Percentiles rank a stretch among this genome's conserved stretches.
Conservation (phyloP, 2,113 vertebrate genomes). For the Typhlomys cinereus region DNA sequence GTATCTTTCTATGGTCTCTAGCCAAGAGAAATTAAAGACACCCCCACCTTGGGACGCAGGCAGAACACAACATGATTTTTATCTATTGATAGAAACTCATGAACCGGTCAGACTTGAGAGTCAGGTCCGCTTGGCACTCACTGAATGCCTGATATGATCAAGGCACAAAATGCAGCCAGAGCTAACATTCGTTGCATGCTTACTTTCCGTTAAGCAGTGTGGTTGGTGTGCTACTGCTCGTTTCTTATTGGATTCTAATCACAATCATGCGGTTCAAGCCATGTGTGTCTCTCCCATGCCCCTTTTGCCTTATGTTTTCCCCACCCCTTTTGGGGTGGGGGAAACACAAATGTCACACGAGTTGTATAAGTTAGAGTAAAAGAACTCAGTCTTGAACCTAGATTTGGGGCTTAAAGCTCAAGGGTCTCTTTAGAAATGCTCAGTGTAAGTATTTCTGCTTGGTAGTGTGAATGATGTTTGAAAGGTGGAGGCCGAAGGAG, state of each 20-base stretch:
- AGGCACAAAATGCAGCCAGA: accelerated
- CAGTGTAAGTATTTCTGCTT: neutral
- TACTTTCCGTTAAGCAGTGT: neutral
- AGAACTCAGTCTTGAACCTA: neutral
- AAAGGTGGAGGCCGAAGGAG: neutral
- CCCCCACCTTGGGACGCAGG: neutral
- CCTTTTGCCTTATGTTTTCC: too few relatives aligned
- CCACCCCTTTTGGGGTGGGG: too few relatives aligned
- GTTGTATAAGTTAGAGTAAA: neutral
- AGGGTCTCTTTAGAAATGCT: neutral
- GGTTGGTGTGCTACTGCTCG: neutral
- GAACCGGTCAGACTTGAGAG: neutral
- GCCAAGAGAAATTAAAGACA: neutral
- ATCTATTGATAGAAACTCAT: neutral
- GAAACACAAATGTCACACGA: neutral
- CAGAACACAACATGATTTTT: neutral
- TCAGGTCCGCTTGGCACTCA: neutral
- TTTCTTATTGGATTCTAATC: neutral
- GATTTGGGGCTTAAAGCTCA: neutral
- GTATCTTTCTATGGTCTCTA: neutral
- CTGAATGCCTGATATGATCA: neutral
- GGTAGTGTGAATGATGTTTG: neutral
- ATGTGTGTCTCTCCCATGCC: neutral
- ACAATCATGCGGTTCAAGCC: neutral
- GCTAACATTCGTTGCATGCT: neutral